Evolutionary conservation across 2,888 invertebrate genomes (phyloP).

Genomic region (Spodoptera picta): DNA sequence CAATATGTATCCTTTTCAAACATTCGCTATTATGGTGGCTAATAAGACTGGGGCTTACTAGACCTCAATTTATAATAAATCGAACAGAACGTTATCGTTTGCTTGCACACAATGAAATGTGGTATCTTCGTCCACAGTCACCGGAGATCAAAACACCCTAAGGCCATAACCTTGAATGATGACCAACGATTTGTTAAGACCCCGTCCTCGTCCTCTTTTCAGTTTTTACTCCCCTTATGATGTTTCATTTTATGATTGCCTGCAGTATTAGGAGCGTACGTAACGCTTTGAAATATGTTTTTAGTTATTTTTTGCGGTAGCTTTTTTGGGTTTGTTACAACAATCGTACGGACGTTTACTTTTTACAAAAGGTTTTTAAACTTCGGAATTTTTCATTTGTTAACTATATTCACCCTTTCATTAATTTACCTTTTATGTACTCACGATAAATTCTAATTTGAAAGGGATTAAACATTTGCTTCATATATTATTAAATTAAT

Average conservation of each 20-base stretch:
- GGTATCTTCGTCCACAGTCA: conserved; percentile 77
- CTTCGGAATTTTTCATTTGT: background rate
- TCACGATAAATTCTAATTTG: background rate
- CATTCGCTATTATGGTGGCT: conserved; percentile 68
- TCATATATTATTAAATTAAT: conserved; percentile 7
- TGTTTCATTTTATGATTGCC: conserved; percentile 87
- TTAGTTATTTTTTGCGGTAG: conserved; percentile 48
- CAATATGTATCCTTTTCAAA: conserved; percentile 70
- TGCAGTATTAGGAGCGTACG: conserved; percentile 76
- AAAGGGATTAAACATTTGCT: too few species aligned
- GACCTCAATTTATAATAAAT: conserved; percentile 82
- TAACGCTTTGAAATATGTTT: conserved; percentile 72
- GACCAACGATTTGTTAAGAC: conserved; percentile 86
- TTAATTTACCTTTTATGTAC: background rate
- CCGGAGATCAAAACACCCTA: conserved; percentile 72
- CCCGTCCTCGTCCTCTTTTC: conserved; percentile 80
- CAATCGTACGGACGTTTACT: conserved; percentile 3
- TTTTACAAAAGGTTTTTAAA: too few species aligned
- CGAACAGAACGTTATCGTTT: conserved; percentile 76
- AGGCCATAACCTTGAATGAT: conserved; percentile 84
- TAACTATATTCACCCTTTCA: too few species aligned
- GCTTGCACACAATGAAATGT: conserved; percentile 79
- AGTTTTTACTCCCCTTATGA: conserved; percentile 86
- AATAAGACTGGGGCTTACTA: conserved; percentile 72
- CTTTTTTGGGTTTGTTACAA: conserved; percentile 26